These are phyloP conservation scores for Dromiciops gliroides DNA, from an alignment of 2,113 vertebrate genomes.

Conservation along the genomic window DNA sequence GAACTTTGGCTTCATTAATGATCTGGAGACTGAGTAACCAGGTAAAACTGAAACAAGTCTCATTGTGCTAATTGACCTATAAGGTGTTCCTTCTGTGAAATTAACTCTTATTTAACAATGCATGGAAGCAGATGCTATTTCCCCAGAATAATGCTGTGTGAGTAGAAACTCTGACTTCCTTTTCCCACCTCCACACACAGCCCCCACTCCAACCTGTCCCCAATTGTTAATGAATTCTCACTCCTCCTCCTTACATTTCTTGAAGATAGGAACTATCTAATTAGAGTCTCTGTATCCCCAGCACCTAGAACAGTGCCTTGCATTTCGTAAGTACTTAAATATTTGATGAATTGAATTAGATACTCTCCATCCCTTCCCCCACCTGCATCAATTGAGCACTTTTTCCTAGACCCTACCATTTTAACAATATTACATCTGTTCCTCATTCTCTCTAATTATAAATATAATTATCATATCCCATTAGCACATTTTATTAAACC, in stretches of 20 bases:
- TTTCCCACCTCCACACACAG: not conserved
- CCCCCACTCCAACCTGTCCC: not conserved
- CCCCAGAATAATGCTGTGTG: not conserved
- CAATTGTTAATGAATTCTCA: not conserved
- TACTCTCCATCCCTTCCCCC: not conserved
- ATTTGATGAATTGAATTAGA: not conserved
- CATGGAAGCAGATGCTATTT: not conserved
- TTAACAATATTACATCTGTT: conserved; percentile 47
- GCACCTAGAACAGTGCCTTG: not conserved
- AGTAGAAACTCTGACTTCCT: not conserved
- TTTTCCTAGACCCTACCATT: not conserved
- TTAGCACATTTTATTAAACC: conserved; percentile 65
- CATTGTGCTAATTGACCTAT: not conserved
- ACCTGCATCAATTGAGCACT: not conserved
- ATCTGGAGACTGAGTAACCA: not conserved
- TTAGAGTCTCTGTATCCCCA: not conserved
- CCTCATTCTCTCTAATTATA: conserved; percentile 45
- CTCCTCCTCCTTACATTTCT: not conserved
- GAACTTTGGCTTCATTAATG: not conserved
- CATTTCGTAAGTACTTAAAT: not conserved
- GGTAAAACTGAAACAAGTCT: not conserved
- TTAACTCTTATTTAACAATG: not conserved
- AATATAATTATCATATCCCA: conserved; percentile 48
- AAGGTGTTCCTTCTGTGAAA: not conserved
- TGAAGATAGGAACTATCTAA: not conserved